A percentile compares a stretch with the other conserved stretches of the same genome.
Conservation (phyloP, 2,888 invertebrate species). For the Luperina testacea region DNA sequence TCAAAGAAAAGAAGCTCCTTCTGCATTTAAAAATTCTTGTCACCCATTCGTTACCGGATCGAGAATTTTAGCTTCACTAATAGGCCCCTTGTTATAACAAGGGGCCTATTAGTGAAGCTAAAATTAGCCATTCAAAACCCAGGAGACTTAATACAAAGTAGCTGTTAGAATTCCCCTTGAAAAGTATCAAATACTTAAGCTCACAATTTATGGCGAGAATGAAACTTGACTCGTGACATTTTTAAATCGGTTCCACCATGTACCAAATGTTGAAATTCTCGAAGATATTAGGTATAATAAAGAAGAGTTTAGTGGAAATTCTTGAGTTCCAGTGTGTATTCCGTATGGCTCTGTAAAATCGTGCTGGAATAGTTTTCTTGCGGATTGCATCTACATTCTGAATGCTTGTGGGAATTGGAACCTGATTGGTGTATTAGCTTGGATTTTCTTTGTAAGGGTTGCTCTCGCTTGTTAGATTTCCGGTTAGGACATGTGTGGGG, state of each 20-base stretch:
- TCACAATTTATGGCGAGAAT: constrained; percentile 63
- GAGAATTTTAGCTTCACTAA: too few species aligned
- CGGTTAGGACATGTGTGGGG: not conserved
- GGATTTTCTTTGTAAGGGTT: constrained; percentile 8
- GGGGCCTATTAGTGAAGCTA: constrained; percentile 55
- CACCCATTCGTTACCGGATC: constrained; percentile 54
- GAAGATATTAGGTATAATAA: constrained; percentile 46
- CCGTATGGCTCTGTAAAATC: constrained; percentile 21
- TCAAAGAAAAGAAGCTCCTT: constrained; percentile 7
- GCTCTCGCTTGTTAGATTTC: not conserved
- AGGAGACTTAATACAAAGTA: constrained; percentile 46
- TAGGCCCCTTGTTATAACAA: too few species aligned
- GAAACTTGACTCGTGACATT: constrained; percentile 62
- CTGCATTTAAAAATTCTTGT: constrained; percentile 30
- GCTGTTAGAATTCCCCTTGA: constrained; percentile 55
- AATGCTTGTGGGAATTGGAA: constrained; percentile 16
- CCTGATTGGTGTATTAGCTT: not conserved
- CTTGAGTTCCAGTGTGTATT: constrained; percentile 19
- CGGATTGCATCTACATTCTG: constrained; percentile 13
- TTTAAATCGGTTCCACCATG: constrained; percentile 57
- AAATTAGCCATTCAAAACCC: constrained; percentile 56
- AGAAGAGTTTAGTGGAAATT: constrained; percentile 42
- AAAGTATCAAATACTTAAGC: constrained; percentile 65
- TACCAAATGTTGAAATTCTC: constrained; percentile 50
- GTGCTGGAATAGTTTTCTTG: constrained; percentile 28